These are phyloP conservation scores for Amphiprion ocellaris DNA, from an alignment of 2,113 vertebrate genomes.

Conservation along the genomic window DNA sequence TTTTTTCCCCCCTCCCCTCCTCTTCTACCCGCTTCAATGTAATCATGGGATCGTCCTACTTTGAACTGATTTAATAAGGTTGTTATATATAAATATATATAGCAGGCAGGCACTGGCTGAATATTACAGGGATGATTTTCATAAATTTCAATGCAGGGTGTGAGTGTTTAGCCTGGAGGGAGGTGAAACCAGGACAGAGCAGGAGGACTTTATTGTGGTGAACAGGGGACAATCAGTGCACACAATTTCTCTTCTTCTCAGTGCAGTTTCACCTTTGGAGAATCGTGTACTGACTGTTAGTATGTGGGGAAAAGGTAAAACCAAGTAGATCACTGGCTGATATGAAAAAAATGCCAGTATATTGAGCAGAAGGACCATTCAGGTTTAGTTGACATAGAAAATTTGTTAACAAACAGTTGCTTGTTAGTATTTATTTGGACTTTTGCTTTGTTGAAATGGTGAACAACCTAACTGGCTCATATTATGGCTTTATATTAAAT, in stretches of 20 bases:
- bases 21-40: constrained; percentile 77
- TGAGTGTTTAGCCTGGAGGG: constrained; percentile 73
- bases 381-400: no score
- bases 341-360: constrained; percentile 19
- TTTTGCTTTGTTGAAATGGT: no score
- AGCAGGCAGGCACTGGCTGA: constrained; percentile 82
- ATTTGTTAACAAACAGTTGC: no score
- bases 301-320: constrained; percentile 11
- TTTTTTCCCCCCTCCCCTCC: constrained; percentile 26
- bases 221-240: constrained; percentile 32
- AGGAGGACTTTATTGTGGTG: constrained; percentile 59
- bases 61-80: constrained; percentile 94
- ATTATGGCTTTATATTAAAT: no score
- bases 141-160: constrained; percentile 89
- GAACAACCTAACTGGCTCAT: no score
- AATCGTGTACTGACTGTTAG: constrained; percentile 8
- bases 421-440: no score
- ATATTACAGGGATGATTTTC: constrained; percentile 92
- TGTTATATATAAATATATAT: constrained; percentile 86
- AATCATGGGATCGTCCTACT: constrained; percentile 85
- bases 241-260: constrained; percentile 23
- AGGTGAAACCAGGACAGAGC: constrained; percentile 73
- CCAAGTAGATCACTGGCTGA: constrained; percentile 8
- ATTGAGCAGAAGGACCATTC: background rate
- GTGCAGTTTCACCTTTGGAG: constrained; percentile 20